Conservation (phyloP, 1,140 invertebrate species). For the Drosophila obscura region DNA sequence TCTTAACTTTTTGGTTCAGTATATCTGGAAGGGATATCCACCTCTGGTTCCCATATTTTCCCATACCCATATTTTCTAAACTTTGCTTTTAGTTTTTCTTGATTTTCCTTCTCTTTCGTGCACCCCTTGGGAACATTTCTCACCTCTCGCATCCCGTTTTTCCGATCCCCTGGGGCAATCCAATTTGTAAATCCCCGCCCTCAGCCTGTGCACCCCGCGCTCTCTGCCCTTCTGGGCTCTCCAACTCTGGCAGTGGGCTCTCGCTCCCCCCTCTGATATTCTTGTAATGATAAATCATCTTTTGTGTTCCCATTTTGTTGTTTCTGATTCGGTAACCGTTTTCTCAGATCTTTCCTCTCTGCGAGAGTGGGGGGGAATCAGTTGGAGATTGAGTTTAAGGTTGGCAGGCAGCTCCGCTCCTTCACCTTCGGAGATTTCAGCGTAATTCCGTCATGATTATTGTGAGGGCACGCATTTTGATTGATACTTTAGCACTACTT, state of each 20-base stretch:
- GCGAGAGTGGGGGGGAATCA: constrained; percentile 1
- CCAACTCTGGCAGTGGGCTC: too few relatives aligned
- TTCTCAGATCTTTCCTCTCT: constrained; percentile 44
- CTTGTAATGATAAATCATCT: constrained; percentile 77
- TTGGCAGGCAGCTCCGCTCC: constrained; percentile 24
- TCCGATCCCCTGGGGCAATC: constrained; percentile 48
- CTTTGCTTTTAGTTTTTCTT: not conserved
- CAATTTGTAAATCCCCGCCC: constrained; percentile 52
- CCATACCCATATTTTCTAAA: too few relatives aligned
- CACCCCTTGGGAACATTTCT: constrained; percentile 1
- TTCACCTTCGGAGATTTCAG: constrained; percentile 64
- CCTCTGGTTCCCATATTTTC: too few relatives aligned
- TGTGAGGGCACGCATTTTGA: constrained; percentile 76
- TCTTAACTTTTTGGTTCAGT: too few relatives aligned
- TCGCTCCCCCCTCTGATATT: not conserved
- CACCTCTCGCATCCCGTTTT: constrained; percentile 32
- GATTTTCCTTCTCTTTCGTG: constrained; percentile 6
- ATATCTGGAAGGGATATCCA: too few relatives aligned
- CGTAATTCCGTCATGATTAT: constrained; percentile 75
- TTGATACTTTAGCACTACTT: constrained; percentile 82
- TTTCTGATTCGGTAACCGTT: constrained; percentile 55
- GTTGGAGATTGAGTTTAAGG: constrained; percentile 9
- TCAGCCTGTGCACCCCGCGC: not conserved
- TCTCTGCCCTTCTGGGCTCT: not conserved
- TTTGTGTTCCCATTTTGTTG: constrained; percentile 56